Base-by-base conservation (phyloP, 35 echinoderm and acorn worm species). In the Apostichopus japonicus region DNA sequence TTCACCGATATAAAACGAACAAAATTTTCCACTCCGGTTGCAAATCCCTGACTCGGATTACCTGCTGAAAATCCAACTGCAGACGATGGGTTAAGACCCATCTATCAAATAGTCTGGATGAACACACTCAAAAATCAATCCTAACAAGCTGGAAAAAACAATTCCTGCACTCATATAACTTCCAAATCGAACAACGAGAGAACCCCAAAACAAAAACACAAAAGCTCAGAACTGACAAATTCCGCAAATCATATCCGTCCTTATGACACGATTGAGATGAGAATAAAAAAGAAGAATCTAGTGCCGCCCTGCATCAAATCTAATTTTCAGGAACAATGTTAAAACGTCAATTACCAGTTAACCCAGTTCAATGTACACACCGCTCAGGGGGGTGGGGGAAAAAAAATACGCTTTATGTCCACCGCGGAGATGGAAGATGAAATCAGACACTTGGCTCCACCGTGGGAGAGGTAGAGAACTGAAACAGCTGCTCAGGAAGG, bases 331-430 rank as follows among this genome's bases (percentile, higher is more conserved):
- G 56, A 62, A 84, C 81, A 84, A 84, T 57, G 81, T 84, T 84
- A 84, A 84, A 84, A 84, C 81, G 81, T 84, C 81, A 84, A 84
- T 84, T 84, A 84, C 81, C 57, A 19, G 54, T 84, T 84, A 84
- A 84, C 81, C 81, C 81, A 84, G 56, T 84, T 84, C 53, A 84
- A 23, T 19, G 15, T 13, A 51, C 27, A 57, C 81, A 9, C 54
- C 81, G 56, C 81, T 6, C 6, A 23, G 56, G 81, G 81, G 54
- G 33, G 33, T 44, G 33, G 33, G 33, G 33, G n/a, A n/a, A 4
- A 4, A 4, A 3, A 61, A 61, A 84, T 58, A 23, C 5, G n/a
- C 56, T 84, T 84, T n/a, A 84, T 55, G 55, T 10, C 54, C 8
- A 57, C 81, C 54, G 55, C 23, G n/a, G 17, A 2, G 10, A 55